These are phyloP conservation scores for Dolichoris vasculosae DNA, from an alignment of 1,140 invertebrate genomes.

Conservation along the genomic window DNA sequence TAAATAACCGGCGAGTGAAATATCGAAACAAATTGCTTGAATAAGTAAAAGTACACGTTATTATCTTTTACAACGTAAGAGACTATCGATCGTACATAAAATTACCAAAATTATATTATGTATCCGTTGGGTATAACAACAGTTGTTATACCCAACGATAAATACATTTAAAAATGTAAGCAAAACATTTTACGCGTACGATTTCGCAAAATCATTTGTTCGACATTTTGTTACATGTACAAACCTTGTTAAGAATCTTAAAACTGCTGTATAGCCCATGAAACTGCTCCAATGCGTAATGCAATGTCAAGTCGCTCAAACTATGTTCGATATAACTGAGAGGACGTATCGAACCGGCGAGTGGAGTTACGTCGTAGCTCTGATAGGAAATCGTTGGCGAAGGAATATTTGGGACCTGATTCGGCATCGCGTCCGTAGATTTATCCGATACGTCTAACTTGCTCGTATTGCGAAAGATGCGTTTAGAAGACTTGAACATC, in stretches of 20 bases:
- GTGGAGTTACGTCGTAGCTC: conserved; percentile 66
- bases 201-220: too few species aligned
- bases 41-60: too few species aligned
- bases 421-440: conserved; percentile 68
- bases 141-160: too few species aligned
- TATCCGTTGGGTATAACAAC: too few species aligned
- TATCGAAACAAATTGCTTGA: too few species aligned
- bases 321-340: conserved; percentile 65
- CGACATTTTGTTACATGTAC: conserved; percentile 17
- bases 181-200: too few species aligned
- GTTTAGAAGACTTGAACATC: conserved; percentile 70
- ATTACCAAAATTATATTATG: too few species aligned
- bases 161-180: too few species aligned
- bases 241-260: conserved; percentile 72
- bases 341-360: conserved; percentile 62
- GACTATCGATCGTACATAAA: too few species aligned
- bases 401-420: conserved; percentile 72
- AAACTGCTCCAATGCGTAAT: conserved; percentile 77
- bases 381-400: conserved; percentile 69
- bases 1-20: too few species aligned
- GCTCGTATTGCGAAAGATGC: conserved; percentile 73
- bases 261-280: conserved; percentile 74
- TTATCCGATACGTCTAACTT: conserved; percentile 24
- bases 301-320: conserved; percentile 69
- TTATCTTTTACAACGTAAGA: too few species aligned